Percentiles rank a stretch among this genome's conserved stretches.
These are phyloP conservation scores for Leucoraja ocellata DNA, from an alignment of 2,797 vertebrate species.

Conservation along the genomic window DNA sequence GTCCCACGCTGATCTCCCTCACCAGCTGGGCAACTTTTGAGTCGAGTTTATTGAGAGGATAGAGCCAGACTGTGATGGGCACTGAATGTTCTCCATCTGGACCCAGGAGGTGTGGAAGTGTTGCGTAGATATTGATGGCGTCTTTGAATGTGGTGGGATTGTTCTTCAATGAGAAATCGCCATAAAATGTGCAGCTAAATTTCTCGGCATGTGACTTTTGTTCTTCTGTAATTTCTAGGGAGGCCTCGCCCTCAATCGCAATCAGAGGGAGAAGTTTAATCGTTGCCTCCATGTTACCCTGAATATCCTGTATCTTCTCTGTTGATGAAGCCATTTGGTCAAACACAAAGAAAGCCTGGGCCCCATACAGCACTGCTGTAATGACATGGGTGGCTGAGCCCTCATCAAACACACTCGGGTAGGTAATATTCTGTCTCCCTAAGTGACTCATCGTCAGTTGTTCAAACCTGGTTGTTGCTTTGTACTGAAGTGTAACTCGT, in stretches of 20 bases:
- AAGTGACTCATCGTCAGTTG: too few relatives aligned
- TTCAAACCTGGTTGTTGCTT: too few relatives aligned
- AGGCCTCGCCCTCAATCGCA: neutral
- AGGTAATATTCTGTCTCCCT: too few relatives aligned
- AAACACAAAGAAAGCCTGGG: neutral
- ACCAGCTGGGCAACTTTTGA: neutral
- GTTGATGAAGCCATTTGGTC: neutral
- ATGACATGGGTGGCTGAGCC: too few relatives aligned
- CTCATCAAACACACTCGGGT: neutral
- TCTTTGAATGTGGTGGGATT: conserved; percentile 6
- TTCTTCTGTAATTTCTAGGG: neutral
- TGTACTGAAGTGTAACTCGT: too few relatives aligned
- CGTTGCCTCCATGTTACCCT: neutral
- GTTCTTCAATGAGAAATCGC: neutral
- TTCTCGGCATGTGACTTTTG: neutral
- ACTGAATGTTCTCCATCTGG: neutral
- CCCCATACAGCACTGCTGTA: too few relatives aligned
- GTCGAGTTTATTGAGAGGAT: neutral
- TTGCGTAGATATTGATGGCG: neutral
- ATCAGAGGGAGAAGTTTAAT: neutral
- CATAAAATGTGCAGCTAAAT: neutral
- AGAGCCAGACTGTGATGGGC: neutral
- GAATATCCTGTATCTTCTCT: neutral
- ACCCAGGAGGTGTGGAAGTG: neutral
- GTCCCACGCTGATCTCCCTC: neutral